Evolutionary conservation across 1,140 invertebrate species (phyloP), one percentile per base, ranked within the genome.

Genomic region (Marisa cornuarietis): DNA sequence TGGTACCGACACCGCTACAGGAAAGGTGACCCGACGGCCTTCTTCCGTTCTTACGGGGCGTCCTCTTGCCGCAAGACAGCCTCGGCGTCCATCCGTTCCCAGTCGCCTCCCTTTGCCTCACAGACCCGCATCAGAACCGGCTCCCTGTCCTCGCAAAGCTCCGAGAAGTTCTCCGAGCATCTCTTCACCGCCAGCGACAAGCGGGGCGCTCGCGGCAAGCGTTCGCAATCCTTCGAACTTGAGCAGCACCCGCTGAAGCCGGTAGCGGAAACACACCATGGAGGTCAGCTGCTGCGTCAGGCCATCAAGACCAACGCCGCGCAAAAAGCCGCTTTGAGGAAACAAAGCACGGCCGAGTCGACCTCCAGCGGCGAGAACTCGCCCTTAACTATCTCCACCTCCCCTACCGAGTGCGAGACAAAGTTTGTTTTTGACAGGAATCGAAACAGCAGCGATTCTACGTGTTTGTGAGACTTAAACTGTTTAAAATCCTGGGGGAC

Each of bases 1-100:
- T 83, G 83, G 83, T 79, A 71, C 71, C 68, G 83, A n/a, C 78
- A 82, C 71, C 69, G 71, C 31, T 75, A 66, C 78, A 76, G 80
- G 31, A 77, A 68, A 58, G 76, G 76, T 9, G 76, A 77, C 76
- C 76, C 63, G n/a, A 69, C 65, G 11, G 76, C 76, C 65, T 77
- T 77, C 76, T 66, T 42, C 5, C 76, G 76, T n/a, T 77, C 76
- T 31, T 77, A 68, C 76, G 76, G 62, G 42, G 62, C 63, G 63
- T 77, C 76, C 22, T 77, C 76, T 51, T 77, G 66, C 76, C 76
- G 76, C 76, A 68, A 66, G 63, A 68, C 63, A 6, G n/a, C 65
- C 49, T 66, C 49, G 22, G 58, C 22, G 26, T 51, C 63, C 63
- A 51, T 42, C n/a, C 61, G 63, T 8, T 77, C 71, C 14, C 71